A percentile compares a stretch with the other conserved stretches of the same genome.
Evolutionary conservation across 2,888 invertebrate genomes (phyloP).

Genomic region (Cephonodes hylas): DNA sequence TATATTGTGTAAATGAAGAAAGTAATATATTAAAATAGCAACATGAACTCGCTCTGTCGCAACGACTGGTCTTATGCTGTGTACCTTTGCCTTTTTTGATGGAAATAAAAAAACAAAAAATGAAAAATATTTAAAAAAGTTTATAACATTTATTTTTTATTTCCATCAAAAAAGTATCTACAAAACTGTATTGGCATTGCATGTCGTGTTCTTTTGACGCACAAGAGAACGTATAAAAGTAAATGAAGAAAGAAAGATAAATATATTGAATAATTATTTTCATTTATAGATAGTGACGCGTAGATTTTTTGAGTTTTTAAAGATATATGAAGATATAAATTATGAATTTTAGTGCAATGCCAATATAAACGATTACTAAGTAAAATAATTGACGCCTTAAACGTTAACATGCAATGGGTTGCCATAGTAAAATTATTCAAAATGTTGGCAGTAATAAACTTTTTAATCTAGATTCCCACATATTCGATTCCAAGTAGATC

Average conservation of each 20-base stretch:
- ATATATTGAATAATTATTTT: not conserved
- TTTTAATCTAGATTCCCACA: slow-evolving; percentile 4
- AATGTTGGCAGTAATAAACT: slow-evolving; percentile 15
- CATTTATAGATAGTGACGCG: not conserved
- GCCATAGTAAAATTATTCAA: slow-evolving; percentile 36
- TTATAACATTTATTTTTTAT: not conserved
- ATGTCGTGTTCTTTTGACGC: not conserved
- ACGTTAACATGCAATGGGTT: slow-evolving; percentile 46
- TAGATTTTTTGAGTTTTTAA: slow-evolving; percentile 4
- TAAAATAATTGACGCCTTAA: slow-evolving; percentile 43
- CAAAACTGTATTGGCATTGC: slow-evolving; percentile 6
- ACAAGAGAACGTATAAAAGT: slow-evolving; percentile 7
- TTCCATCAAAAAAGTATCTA: not conserved
- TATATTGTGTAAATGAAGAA: slow-evolving; percentile 76
- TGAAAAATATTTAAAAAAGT: not conserved
- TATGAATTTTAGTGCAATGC: slow-evolving; percentile 38
- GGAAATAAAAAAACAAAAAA: not conserved
- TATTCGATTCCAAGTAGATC: slow-evolving; percentile 6
- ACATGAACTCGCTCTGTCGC: slow-evolving; percentile 57
- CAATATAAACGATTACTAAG: slow-evolving; percentile 46
- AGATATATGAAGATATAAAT: not conserved
- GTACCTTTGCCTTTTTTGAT: not conserved
- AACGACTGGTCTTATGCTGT: slow-evolving; percentile 40
- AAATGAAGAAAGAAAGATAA: slow-evolving; percentile 4
- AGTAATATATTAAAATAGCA: slow-evolving; percentile 48